These are phyloP conservation scores for Epinotia bilunana DNA, from an alignment of 2,888 invertebrate species.

Conservation along the genomic window DNA sequence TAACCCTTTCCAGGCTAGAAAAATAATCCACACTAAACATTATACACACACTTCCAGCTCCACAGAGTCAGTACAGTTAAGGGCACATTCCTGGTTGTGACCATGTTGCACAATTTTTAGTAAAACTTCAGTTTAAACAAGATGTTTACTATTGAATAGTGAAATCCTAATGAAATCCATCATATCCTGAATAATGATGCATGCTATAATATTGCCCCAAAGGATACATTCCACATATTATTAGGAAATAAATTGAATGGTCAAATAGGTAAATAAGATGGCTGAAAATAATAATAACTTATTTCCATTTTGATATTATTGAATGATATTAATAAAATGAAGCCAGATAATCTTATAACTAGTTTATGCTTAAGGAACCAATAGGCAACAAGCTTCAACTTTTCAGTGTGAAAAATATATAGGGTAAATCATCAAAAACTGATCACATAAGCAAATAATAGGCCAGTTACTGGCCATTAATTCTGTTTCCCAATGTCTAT, in stretches of 20 bases:
- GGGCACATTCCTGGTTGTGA: constrained; percentile 2
- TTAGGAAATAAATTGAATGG: too few relatives aligned
- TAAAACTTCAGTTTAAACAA: too few relatives aligned
- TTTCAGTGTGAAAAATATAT: not conserved
- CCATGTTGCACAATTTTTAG: not conserved
- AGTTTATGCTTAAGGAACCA: constrained; percentile 22
- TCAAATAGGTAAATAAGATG: too few relatives aligned
- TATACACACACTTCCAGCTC: not conserved
- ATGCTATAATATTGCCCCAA: too few relatives aligned
- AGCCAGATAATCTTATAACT: constrained; percentile 23
- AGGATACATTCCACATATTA: too few relatives aligned
- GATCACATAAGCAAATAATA: not conserved
- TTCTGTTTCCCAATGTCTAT: not conserved
- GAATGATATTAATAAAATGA: constrained; percentile 15
- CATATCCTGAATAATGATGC: too few relatives aligned
- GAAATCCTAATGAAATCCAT: too few relatives aligned
- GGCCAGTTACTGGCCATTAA: not conserved
- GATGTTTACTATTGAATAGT: too few relatives aligned
- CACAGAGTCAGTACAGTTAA: not conserved
- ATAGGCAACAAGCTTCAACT: constrained; percentile 1
- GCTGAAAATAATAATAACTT: too few relatives aligned
- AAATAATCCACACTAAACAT: too few relatives aligned
- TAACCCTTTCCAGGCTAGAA: too few relatives aligned
- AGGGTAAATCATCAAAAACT: not conserved
- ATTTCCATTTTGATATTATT: not conserved